Evolutionary conservation across 2,797 vertebrate species (phyloP).

Genomic region (Salmo trutta): DNA sequence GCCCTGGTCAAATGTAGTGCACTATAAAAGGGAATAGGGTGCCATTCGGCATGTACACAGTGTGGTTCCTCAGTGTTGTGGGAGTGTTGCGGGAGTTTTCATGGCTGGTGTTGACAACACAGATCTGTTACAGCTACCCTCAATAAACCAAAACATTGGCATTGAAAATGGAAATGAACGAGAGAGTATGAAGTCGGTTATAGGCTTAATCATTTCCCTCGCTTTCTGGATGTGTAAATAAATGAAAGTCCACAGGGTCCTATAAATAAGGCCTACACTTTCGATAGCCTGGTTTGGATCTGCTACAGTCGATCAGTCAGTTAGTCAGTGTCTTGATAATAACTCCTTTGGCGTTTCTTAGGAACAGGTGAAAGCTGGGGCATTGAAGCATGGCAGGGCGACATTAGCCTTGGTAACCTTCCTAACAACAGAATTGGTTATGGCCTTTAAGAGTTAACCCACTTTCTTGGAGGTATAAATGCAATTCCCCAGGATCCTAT

Average conservation of each 20-base stretch:
- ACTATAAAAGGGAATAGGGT: too few species aligned
- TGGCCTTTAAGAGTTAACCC: too few species aligned
- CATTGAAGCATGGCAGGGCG: neutral
- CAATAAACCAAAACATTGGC: neutral
- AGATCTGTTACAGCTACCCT: neutral
- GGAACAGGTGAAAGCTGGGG: neutral
- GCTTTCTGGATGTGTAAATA: neutral
- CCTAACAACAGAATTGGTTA: neutral
- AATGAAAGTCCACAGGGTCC: conserved; percentile 1
- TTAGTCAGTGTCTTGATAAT: neutral
- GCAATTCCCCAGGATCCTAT: too few species aligned
- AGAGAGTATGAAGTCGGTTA: neutral
- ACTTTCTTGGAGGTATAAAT: too few species aligned
- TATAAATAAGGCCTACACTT: neutral
- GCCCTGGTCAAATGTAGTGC: too few species aligned
- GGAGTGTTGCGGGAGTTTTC: too few species aligned
- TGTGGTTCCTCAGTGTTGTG: too few species aligned
- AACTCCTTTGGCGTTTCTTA: neutral
- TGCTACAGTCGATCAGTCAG: neutral
- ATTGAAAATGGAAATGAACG: neutral
- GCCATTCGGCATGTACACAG: too few species aligned
- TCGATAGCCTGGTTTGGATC: neutral
- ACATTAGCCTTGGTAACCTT: neutral
- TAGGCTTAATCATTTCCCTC: neutral
- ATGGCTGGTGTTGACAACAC: neutral